Percentiles rank a stretch among this genome's conserved stretches.
Conservation (phyloP, 2,888 invertebrate genomes). For the Acheta domesticus region DNA sequence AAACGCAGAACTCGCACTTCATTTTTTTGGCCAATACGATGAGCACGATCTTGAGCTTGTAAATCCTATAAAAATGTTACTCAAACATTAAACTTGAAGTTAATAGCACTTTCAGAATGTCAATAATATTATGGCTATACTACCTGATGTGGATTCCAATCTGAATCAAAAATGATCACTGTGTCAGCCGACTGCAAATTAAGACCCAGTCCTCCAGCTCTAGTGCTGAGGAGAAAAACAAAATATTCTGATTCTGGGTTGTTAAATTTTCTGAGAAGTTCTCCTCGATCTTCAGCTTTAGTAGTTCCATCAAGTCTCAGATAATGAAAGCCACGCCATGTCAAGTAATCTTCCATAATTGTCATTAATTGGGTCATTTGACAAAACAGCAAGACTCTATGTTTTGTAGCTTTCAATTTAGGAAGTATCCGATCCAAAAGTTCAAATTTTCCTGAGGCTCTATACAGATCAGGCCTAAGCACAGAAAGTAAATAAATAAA, state of each 20-base stretch:
- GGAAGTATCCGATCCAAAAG: slow-evolving; percentile 61
- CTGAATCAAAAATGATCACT: slow-evolving; percentile 64
- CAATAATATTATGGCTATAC: not conserved
- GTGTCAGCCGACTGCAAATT: slow-evolving; percentile 65
- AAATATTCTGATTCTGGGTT: slow-evolving; percentile 54
- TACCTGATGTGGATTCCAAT: slow-evolving; percentile 66
- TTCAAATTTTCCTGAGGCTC: slow-evolving; percentile 62
- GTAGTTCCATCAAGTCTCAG: slow-evolving; percentile 60
- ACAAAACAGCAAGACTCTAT: slow-evolving; percentile 60
- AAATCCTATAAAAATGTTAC: slow-evolving; percentile 49
- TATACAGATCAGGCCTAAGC: slow-evolving; percentile 53
- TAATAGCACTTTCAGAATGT: not conserved
- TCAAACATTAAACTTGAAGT: not conserved
- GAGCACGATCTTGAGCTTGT: slow-evolving; percentile 64
- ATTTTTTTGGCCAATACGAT: slow-evolving; percentile 63
- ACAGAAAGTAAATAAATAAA: not conserved
- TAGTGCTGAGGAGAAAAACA: slow-evolving; percentile 59
- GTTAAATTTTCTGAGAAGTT: slow-evolving; percentile 53
- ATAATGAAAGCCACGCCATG: slow-evolving; percentile 53
- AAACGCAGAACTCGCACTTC: slow-evolving; percentile 61
- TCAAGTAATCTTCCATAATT: slow-evolving; percentile 60
- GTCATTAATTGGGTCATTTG: slow-evolving; percentile 66
- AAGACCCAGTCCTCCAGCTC: slow-evolving; percentile 61
- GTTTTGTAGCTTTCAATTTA: slow-evolving; percentile 54
- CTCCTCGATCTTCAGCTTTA: slow-evolving; percentile 60